Evolutionary conservation across 1,140 invertebrate species (phyloP).

Genomic region (Chironomus tepperi): DNA sequence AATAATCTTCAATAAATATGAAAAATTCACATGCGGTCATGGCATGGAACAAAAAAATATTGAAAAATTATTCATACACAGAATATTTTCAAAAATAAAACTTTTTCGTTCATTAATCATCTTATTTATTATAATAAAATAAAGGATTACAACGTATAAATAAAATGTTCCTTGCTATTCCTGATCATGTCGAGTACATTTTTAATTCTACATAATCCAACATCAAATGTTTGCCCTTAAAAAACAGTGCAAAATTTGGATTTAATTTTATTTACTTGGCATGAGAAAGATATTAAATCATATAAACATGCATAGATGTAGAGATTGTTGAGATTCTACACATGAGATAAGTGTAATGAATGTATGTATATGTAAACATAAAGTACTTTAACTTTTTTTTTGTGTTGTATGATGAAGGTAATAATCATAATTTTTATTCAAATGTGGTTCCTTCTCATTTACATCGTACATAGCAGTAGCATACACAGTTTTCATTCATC

Average conservation of each 20-base stretch:
- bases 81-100: no score
- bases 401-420: neutral
- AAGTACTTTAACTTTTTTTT: no score
- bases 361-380: neutral
- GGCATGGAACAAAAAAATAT: no score
- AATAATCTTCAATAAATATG: no score
- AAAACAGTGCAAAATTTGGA: constrained; percentile 3
- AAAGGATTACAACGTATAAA: no score
- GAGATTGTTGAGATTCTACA: neutral
- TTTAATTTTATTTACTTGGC: constrained; percentile 24
- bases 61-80: no score
- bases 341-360: constrained; percentile 7
- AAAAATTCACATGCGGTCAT: no score
- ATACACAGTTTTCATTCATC: neutral
- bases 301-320: neutral
- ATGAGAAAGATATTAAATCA: neutral
- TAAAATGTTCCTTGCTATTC: no score
- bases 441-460: constrained; percentile 20
- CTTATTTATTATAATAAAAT: no score
- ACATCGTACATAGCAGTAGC: neutral
- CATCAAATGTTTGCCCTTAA: constrained; percentile 24
- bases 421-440: constrained; percentile 21
- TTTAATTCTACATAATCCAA: constrained; percentile 25
- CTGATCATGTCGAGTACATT: no score
- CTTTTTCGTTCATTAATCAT: no score